Evolutionary conservation across 23 tunicate genomes (phyloP).

Genomic region (Halocynthia aurantium): DNA sequence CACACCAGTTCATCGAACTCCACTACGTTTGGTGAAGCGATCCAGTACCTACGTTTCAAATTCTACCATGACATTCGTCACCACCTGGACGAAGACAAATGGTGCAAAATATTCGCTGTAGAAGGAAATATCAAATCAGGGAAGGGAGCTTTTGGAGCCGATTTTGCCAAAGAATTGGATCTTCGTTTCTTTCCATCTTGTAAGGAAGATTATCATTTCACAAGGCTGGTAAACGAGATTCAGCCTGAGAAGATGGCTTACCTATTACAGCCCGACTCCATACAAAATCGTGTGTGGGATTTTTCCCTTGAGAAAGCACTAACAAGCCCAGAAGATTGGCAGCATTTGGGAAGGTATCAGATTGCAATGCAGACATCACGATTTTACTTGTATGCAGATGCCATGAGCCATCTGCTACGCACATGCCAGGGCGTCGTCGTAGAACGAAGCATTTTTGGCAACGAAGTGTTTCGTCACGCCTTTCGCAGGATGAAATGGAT

Average conservation of each 20-base stretch:
- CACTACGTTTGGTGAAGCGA: constrained; percentile 28
- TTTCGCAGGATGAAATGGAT: constrained; percentile 44
- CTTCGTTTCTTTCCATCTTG: constrained; percentile 32
- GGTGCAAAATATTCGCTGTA: constrained; percentile 48
- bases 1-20: constrained; percentile 3
- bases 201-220: constrained; percentile 27
- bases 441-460: constrained; percentile 30
- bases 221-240: background rate
- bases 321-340: constrained; percentile 53
- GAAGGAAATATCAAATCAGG: constrained; percentile 77
- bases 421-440: constrained; percentile 52
- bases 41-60: constrained; percentile 43
- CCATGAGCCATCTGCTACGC: constrained; percentile 39
- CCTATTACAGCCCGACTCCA: constrained; percentile 21
- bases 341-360: constrained; percentile 40
- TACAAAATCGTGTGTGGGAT: background rate
- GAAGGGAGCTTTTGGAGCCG: constrained; percentile 45
- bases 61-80: constrained; percentile 29
- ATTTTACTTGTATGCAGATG: constrained; percentile 48
- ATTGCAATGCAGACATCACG: constrained; percentile 8
- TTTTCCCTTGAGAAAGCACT: constrained; percentile 29
- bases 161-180: constrained; percentile 60
- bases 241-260: constrained; percentile 24
- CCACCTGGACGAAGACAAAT: constrained; percentile 64
- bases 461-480: constrained; percentile 53